Base-by-base conservation (phyloP, 2,797 vertebrate species). In the Momotus momota region DNA sequence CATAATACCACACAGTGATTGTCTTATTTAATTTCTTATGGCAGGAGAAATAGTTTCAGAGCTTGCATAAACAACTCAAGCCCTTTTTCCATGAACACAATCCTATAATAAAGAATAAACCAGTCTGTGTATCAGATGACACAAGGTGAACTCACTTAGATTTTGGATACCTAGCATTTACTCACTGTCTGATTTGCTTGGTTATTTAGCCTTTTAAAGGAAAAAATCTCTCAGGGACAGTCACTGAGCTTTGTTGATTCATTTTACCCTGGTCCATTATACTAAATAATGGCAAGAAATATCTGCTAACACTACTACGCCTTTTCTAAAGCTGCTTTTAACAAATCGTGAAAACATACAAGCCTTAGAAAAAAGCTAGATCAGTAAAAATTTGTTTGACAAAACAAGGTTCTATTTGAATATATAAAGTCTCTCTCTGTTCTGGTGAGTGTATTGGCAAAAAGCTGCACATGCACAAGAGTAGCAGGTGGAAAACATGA, bases 401-500 rank as follows among this genome's bases (percentile, higher is more conserved):
- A 86, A 72, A 81, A 54, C 11, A 35, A 46, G 4, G 11, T 58
- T 71, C 12, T 72, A 21, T 57, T 93, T 84, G 64, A 67, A 49
- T 45, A 70, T 19, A 38, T 8, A 29, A 79, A 73, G 8, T 75
- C 18, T 86, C 25, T 27, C 2, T 86, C 27, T 9, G 18, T 79
- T 81, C 18, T 81, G 25, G 7, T 45, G 22, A 57, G 8, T 29
- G 3, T 31, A 45, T 62, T 71, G 40, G n/a, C 19, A 91, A 73
- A 74, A 92, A 55, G 2, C 14, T 87, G 29, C 33, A 43, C 0
- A 0, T 25, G 48, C 40, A 58, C 22, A 58, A 1, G 1, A 82
- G 10, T 10, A 80, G 20, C 40, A 91, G 40, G 81, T 85, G 60
- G 67, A 73, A 94, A 90, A 89, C 21, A 35, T 62, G 40, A 38